Percentiles rank a stretch among this genome's conserved stretches.
Conservation (phyloP, 2,888 invertebrate species). For the Lymantria dispar region DNA sequence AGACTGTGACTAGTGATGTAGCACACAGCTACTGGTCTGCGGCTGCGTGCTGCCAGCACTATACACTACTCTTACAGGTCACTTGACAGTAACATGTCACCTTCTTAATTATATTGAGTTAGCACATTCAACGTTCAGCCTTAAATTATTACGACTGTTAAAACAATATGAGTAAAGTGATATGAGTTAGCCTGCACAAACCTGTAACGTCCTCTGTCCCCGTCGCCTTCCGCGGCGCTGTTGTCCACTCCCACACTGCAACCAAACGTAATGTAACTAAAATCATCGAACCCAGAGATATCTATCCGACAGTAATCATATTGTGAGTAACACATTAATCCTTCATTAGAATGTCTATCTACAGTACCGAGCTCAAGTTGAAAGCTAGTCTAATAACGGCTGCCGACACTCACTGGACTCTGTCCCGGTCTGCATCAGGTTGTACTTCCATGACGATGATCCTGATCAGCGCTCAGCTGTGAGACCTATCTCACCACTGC, state of each 20-base stretch:
- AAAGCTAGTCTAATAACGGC: background rate
- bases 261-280: background rate
- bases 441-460: slow-evolving; percentile 38
- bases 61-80: too few relatives aligned
- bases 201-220: slow-evolving; percentile 60
- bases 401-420: slow-evolving; percentile 33
- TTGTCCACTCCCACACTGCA: slow-evolving; percentile 50
- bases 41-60: too few relatives aligned
- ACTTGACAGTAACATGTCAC: too few relatives aligned
- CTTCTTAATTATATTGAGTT: too few relatives aligned
- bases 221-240: slow-evolving; percentile 63
- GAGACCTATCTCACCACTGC: background rate
- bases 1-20: too few relatives aligned
- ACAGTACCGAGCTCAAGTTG: background rate
- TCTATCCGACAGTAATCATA: background rate
- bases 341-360: background rate
- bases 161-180: too few relatives aligned
- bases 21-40: too few relatives aligned
- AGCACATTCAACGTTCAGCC: too few relatives aligned
- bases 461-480: background rate
- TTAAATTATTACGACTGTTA: too few relatives aligned
- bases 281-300: background rate
- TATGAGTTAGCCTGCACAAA: slow-evolving; percentile 11
- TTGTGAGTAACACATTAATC: too few relatives aligned
- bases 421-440: slow-evolving; percentile 41